Base-by-base conservation (phyloP, 2,888 invertebrate genomes). In the Copidosoma aretas region DNA sequence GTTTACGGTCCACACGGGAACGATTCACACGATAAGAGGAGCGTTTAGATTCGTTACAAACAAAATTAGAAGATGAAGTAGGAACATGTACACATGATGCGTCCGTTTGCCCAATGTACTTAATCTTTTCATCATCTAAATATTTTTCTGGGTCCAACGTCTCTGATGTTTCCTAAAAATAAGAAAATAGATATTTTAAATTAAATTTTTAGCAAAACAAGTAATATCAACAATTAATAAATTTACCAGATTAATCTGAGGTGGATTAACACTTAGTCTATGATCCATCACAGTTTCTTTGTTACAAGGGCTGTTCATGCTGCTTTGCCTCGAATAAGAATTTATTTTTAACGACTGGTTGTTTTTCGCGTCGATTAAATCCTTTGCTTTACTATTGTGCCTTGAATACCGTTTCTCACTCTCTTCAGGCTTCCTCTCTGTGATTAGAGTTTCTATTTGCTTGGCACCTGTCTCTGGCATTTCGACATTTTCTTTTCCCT, bases 41-140 rank as follows among this genome's bases (percentile, higher is more conserved):
- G 52, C 70, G 64, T 10, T 72, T 72, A 14, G 64, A 60, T 66
- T 70, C 72, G 57, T 68, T 70, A 54, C 54, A 60, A 19, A 43
- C 64, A 25, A 70, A 70, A 69, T 60, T 79, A 76, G 39, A 74
- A 57, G 57, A 70, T 67, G 57, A 73, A 68, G 39, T 78, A 77
- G 49, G 77, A 76, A 58, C 72, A n/a, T n/a, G n/a, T 75, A 64
- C 65, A 17, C 63, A 65, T 39, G 70, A 43, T 57, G n/a, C 51
- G 5, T 76, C 77, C 4, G 76, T 71, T 60, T 73, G 79, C 1
- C 81, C 81, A 14, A 80, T 77, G 57, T 80, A 83, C 17, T 80
- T 80, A 1, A 79, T 78, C 66, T 82, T 83, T 22, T 81, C 82
- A 3, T 79, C 53, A 14, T 64, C 61, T 15, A 65, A 62, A 51